phyloP scores from a whole-genome alignment of 2,113 vertebrate species.

The Sus scrofa region DNA sequence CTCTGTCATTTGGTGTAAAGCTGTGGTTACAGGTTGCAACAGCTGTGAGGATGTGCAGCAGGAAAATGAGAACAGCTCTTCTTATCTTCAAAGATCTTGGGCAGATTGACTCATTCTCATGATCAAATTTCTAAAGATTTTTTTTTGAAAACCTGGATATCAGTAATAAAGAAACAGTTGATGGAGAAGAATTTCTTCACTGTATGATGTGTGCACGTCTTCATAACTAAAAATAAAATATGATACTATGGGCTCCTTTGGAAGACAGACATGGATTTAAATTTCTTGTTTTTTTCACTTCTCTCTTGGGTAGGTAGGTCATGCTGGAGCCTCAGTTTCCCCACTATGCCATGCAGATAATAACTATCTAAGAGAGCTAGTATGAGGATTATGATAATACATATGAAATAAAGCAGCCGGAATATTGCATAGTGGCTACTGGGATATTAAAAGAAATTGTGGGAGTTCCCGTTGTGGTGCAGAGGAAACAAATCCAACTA shows the following conservation, averaged over 20 bases:
- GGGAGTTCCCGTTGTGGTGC: too few species aligned
- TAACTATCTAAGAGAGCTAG: background rate
- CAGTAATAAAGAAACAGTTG: background rate
- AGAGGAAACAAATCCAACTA: too few species aligned
- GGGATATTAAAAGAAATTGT: background rate
- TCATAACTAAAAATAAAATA: slow-evolving; percentile 11
- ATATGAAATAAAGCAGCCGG: background rate
- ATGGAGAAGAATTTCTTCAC: background rate
- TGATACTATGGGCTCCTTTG: background rate
- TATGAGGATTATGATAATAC: background rate
- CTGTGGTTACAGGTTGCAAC: background rate
- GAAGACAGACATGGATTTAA: background rate
- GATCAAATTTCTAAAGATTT: slow-evolving; percentile 18
- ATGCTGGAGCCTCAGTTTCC: background rate
- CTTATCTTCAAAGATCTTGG: slow-evolving; percentile 32
- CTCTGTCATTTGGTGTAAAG: slow-evolving; percentile 24
- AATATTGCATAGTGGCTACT: background rate
- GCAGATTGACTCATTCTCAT: background rate
- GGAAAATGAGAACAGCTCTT: background rate
- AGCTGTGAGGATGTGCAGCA: background rate
- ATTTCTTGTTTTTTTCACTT: background rate
- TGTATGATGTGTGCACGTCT: background rate
- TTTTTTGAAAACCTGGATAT: background rate
- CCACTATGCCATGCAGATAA: background rate
- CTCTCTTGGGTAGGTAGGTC: background rate